A percentile compares a stretch with the other conserved stretches of the same genome.
phyloP scores from a whole-genome alignment of 2,888 invertebrate genomes.

The Salpingus planirostris region DNA sequence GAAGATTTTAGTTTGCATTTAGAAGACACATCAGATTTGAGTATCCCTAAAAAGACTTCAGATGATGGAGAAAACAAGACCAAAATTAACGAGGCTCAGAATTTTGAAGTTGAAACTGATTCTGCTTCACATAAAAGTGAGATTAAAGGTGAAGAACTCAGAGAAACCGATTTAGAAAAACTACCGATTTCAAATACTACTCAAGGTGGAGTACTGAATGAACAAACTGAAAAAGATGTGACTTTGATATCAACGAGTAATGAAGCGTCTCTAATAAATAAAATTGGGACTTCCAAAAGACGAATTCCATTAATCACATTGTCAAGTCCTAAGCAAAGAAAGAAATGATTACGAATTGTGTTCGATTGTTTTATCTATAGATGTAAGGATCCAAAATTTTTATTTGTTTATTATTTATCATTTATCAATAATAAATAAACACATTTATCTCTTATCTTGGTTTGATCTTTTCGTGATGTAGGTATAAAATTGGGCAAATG shows the following conservation, averaged over 20 bases:
- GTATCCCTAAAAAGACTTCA: not conserved
- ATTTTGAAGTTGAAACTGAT: too few species aligned
- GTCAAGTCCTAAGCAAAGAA: conserved; percentile 67
- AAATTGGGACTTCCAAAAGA: conserved; percentile 30
- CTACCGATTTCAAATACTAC: too few species aligned
- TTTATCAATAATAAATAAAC: conserved; percentile 2
- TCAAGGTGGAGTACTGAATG: too few species aligned
- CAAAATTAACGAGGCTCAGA: conserved; percentile 29
- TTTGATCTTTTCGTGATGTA: not conserved
- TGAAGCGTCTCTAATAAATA: too few species aligned
- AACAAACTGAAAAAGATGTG: too few species aligned
- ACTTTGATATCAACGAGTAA: too few species aligned
- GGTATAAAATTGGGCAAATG: conserved; percentile 1
- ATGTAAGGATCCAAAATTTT: too few species aligned
- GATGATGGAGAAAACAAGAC: not conserved
- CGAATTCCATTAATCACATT: conserved; percentile 67
- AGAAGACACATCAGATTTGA: conserved; percentile 12
- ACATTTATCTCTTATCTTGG: conserved; percentile 1
- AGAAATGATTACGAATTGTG: conserved; percentile 38
- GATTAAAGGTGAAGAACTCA: too few species aligned
- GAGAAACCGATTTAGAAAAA: too few species aligned
- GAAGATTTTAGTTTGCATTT: conserved; percentile 28
- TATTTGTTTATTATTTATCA: conserved; percentile 3
- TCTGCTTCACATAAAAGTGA: too few species aligned
- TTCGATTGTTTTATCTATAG: too few species aligned